Conservation (phyloP, 2,888 invertebrate genomes). For the Silvanus unidentatus region DNA sequence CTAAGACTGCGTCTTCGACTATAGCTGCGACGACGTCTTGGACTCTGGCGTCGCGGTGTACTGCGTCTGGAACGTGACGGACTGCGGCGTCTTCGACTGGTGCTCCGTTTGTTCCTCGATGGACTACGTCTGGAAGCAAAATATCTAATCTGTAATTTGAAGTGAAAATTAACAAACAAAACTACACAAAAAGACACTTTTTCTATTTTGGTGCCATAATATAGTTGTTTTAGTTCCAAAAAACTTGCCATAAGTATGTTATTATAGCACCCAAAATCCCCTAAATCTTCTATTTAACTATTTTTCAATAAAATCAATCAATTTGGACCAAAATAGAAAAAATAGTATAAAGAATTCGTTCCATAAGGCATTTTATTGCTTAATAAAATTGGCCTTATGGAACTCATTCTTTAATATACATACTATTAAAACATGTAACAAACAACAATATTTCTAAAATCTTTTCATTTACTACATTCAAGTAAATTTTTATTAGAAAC, state of each 20-base stretch:
- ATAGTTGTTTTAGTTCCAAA: too few relatives aligned
- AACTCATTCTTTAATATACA: too few relatives aligned
- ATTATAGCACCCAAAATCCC: too few relatives aligned
- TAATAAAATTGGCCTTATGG: too few relatives aligned
- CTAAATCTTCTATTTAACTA: too few relatives aligned
- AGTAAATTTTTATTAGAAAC: not conserved
- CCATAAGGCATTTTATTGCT: too few relatives aligned
- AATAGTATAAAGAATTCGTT: too few relatives aligned
- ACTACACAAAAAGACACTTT: conserved; percentile 5
- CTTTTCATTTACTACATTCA: too few relatives aligned
- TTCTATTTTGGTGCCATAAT: too few relatives aligned
- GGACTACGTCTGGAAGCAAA: conserved; percentile 40
- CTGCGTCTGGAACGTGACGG: conserved; percentile 32
- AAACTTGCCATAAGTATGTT: too few relatives aligned
- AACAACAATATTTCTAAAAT: too few relatives aligned
- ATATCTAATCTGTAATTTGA: conserved; percentile 31
- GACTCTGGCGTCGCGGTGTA: conserved; percentile 35
- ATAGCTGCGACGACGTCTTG: conserved; percentile 36
- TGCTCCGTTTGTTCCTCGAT: conserved; percentile 36
- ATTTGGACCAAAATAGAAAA: conserved; percentile 5
- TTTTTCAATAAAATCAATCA: too few relatives aligned
- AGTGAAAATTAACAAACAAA: conserved; percentile 21
- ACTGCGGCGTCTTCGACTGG: conserved; percentile 38
- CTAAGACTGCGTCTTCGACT: conserved; percentile 37
- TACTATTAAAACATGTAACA: conserved; percentile 13